Evolutionary conservation across 2,797 vertebrate species (phyloP).

Genomic region (Bovichtus diacanthus): DNA sequence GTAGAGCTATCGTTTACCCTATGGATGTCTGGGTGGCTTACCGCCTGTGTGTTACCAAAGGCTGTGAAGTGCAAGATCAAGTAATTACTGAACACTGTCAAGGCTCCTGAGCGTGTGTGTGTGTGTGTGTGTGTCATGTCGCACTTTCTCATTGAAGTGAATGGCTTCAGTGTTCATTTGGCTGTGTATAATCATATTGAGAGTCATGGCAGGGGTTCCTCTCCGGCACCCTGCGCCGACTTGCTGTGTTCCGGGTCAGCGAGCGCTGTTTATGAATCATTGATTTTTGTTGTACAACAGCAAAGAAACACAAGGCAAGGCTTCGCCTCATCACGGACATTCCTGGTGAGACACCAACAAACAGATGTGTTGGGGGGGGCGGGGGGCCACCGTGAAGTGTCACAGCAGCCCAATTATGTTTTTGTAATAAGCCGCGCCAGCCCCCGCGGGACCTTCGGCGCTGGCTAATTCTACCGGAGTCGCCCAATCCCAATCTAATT

Average conservation of each 20-base stretch:
- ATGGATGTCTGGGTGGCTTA: conserved; percentile 48
- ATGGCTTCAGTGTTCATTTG: conserved; percentile 58
- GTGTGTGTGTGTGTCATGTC: conserved; percentile 32
- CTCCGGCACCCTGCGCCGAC: conserved; percentile 36
- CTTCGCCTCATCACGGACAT: conserved; percentile 50
- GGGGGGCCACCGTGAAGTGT: conserved; percentile 43
- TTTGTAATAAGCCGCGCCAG: conserved; percentile 56
- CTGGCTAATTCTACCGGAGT: conserved; percentile 54
- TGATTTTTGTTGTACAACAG: conserved; percentile 78
- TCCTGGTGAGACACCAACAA: conserved; percentile 45
- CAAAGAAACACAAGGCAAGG: conserved; percentile 58
- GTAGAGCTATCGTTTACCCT: conserved; percentile 59
- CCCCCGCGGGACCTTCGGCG: conserved; percentile 7
- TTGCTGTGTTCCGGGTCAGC: conserved; percentile 68
- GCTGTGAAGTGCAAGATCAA: conserved; percentile 55
- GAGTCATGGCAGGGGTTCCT: conserved; percentile 40
- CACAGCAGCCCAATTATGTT: conserved; percentile 60
- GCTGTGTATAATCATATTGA: conserved; percentile 61
- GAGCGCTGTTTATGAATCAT: conserved; percentile 73
- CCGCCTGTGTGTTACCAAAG: conserved; percentile 40
- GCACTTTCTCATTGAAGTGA: conserved; percentile 38
- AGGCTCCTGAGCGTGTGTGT: conserved; percentile 35
- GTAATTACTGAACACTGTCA: conserved; percentile 61
- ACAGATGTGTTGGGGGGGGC: conserved; percentile 8
- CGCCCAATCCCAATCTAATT: conserved; percentile 62